Conservation (phyloP, 2,113 vertebrate genomes). For the Dasyornis broadbenti region DNA sequence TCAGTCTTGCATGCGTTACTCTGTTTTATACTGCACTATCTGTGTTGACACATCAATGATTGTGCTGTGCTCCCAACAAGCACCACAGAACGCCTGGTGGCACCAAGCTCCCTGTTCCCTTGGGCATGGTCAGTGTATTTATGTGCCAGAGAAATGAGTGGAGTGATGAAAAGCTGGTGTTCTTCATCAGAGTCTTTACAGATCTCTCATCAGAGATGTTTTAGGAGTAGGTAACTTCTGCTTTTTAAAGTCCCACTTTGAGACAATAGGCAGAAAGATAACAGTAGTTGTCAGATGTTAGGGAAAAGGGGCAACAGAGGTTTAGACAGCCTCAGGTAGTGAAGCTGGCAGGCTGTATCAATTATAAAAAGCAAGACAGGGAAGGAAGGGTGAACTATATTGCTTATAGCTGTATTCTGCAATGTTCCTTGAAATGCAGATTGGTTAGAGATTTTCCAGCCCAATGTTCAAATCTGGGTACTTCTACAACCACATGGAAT, state of each 20-base stretch:
- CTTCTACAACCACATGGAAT: background rate
- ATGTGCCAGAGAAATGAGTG: background rate
- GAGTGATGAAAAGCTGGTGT: background rate
- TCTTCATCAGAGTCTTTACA: background rate
- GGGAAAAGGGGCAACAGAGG: background rate
- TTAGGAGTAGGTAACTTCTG: background rate
- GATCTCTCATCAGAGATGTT: background rate
- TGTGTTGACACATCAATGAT: fast-evolving
- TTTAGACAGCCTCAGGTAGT: background rate
- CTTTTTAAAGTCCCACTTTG: background rate
- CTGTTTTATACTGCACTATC: background rate
- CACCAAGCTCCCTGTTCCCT: background rate
- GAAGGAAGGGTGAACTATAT: background rate
- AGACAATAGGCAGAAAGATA: background rate
- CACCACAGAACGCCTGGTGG: background rate
- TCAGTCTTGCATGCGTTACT: fast-evolving
- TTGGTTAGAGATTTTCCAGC: background rate
- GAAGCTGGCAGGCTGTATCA: background rate
- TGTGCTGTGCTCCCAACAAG: background rate
- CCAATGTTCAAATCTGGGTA: background rate
- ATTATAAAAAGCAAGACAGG: background rate
- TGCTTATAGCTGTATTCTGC: background rate
- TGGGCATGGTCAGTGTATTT: background rate
- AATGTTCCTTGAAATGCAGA: background rate
- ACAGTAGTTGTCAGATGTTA: background rate